phyloP scores from a whole-genome alignment of 2,888 invertebrate species.

The Anaspis maculata region DNA sequence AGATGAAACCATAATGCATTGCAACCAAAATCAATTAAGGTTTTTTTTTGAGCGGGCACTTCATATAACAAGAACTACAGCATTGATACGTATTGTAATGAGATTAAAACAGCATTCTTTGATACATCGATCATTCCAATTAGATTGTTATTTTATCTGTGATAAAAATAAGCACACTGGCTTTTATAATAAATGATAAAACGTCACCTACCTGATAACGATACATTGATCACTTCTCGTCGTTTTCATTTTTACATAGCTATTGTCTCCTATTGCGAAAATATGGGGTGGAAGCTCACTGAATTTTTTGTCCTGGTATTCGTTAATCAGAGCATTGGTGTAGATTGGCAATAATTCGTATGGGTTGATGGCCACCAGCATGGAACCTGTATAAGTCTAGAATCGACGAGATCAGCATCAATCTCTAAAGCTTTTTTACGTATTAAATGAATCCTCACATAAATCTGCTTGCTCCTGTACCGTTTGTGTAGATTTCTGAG shows the following conservation, averaged over 20 bases:
- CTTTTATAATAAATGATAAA: background rate
- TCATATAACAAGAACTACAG: background rate
- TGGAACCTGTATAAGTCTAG: constrained; percentile 91
- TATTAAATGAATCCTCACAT: constrained; percentile 56
- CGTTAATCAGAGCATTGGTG: constrained; percentile 76
- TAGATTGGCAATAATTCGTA: constrained; percentile 94
- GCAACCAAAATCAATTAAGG: too few species aligned
- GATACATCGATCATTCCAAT: background rate
- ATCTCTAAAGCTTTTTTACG: constrained; percentile 3
- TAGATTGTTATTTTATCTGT: background rate
- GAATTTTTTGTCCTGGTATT: constrained; percentile 73
- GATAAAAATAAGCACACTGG: background rate
- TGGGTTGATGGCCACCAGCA: constrained; percentile 92
- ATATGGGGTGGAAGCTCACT: constrained; percentile 90
- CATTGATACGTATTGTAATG: background rate
- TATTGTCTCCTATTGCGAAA: constrained; percentile 90
- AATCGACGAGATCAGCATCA: constrained; percentile 22
- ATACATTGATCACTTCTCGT: constrained; percentile 80
- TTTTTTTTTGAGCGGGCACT: background rate
- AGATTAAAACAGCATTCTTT: background rate
- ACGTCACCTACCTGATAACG: constrained; percentile 68
- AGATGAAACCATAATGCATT: too few species aligned
- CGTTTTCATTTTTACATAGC: constrained; percentile 73
- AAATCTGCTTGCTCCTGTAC: constrained; percentile 81
- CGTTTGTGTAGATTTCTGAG: constrained; percentile 83